Base-by-base conservation (phyloP, 1,140 invertebrate species). In the Atta cephalotes region DNA sequence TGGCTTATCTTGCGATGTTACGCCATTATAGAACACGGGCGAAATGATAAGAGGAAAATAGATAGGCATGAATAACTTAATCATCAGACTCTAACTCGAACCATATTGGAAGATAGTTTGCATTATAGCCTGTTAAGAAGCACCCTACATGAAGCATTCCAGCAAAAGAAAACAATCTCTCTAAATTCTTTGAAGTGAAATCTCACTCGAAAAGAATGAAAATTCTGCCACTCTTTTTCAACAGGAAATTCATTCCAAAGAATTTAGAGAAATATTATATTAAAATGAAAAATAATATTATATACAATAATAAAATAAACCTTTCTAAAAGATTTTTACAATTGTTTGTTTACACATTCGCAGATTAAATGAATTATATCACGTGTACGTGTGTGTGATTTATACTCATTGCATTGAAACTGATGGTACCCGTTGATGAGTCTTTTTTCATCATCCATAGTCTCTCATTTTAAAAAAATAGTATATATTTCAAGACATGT, bases 1-100 rank as follows among this genome's bases (percentile, higher is more conserved):
- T 18, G 25, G 78, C 78, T 65, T 80, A 68, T 70, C 63, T 74
- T 31, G 51, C 79, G 51, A 71, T 39, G 49, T 78, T 79, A 51
- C 60, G 39, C 9, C 9, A 25, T n/a, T 51, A 31, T 3, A 5
- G 31, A 10, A 28, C 68, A 31, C 35, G 68, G 3, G 12, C 14
- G 79, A 21, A 10, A 58, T 72, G 21, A 82, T 72, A 72, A n/a
- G 25, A 28, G 14, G 14, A 25, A 81, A 71, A 53, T n/a, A 18
- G 28, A 39, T n/a, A 39, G 28, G 49, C 25, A n/a, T 14, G 18
- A 58, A 66, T 49, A 53, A 62, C 18, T 79, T 66, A 53, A 82
- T 82, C 39, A 14, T 18, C 49, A 12, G 21, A 45, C 31, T 58
- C 28, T 28, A 70, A 71, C 35, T 70, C 49, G 25, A 9, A 10